Conservation (phyloP, 2,113 vertebrate genomes). For the Oreocharis arfaki region DNA sequence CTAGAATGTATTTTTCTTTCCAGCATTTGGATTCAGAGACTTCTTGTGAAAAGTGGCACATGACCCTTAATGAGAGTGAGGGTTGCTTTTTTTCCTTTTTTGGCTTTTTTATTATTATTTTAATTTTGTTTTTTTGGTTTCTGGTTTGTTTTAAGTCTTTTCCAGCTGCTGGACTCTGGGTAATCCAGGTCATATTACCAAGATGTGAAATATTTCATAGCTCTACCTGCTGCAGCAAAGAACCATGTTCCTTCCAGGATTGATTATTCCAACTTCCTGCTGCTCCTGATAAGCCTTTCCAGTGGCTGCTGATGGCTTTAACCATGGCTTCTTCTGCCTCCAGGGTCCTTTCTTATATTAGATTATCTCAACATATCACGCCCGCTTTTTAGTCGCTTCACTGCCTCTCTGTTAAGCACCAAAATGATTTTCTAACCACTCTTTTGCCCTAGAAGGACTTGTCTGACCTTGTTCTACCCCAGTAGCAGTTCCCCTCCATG, state of each 20-base stretch:
- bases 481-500: not conserved
- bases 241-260: not conserved
- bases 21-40: not conserved
- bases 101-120: not conserved
- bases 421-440: constrained; percentile 15
- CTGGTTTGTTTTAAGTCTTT: not conserved
- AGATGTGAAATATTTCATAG: not conserved
- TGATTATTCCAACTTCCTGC: constrained; percentile 35
- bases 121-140: not conserved
- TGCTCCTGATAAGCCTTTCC: constrained; percentile 12
- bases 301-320: constrained; percentile 1
- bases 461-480: not conserved
- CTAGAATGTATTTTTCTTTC: not conserved
- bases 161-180: not conserved
- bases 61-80: not conserved
- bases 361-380: constrained; percentile 41
- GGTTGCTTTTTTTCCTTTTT: not conserved
- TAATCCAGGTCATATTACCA: not conserved
- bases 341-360: constrained; percentile 8
- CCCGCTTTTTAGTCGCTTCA: constrained; percentile 14
- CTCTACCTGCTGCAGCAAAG: not conserved
- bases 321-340: constrained; percentile 23
- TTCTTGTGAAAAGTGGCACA: not conserved
- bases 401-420: constrained; percentile 27
- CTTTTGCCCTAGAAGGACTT: constrained; percentile 11